Evolutionary conservation across 2,888 invertebrate species (phyloP), one percentile per base, ranked within the genome.

Genomic region (Pammene aurita): DNA sequence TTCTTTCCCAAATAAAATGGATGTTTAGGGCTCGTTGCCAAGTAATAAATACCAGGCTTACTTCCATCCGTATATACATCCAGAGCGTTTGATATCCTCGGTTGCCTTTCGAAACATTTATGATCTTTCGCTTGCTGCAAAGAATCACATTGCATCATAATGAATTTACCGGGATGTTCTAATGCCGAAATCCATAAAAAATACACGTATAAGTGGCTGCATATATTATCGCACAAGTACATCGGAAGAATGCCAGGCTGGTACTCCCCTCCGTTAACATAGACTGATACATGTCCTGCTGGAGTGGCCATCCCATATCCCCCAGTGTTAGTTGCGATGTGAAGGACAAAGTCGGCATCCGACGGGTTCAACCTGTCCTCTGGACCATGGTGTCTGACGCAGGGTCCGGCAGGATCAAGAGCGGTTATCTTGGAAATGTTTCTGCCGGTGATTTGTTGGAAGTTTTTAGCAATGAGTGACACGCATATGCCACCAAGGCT

Each of bases 81-180:
- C 7, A 86, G 2, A 0, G 81, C 10, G 48, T 86, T 86, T 0
- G 85, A 86, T 0, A 80, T 73, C 34, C 68, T 44, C 0, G 86
- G 86, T 0, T 34, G 70, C 46, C 79, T 81, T 9, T 78, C 80
- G 66, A 79, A 87, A 50, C 87, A 87, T 0, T 78, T 74, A 14
- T 72, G 78, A 0, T 80, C 72, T 52, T 85, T 78, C 0, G 86
- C 87, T 67, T 85, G 80, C 67, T 87, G 84, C 0, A 85, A 78
- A 0, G 84, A 80, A 16, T 80, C 79, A 69, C 86, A 87, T 66
- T 83, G 77, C 2, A 87, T 73, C 0, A 78, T 86, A 41, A 86
- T 80, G 42, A 86, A 86, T 0, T 74, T 73, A 4, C 78, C 67
- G 0, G 81, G 86, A 50, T 84, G 72, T 1, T 79, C 58, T 5